Conservation (phyloP, 2,888 invertebrate genomes). For the Ectobius pallidus region DNA sequence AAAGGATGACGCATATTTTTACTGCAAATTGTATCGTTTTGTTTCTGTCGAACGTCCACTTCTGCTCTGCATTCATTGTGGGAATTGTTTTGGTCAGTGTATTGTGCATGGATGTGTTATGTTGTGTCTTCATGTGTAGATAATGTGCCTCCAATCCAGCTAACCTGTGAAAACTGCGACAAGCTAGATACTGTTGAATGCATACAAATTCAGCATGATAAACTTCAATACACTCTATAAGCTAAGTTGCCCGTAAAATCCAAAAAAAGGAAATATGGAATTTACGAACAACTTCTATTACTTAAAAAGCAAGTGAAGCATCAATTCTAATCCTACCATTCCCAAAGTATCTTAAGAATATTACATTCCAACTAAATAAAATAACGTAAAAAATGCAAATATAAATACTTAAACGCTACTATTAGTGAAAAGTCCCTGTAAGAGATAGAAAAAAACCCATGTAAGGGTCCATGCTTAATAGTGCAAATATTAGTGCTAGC, state of each 20-base stretch:
- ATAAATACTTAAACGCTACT: background rate
- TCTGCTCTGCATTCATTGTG: too few species aligned
- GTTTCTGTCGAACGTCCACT: too few species aligned
- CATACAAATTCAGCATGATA: background rate
- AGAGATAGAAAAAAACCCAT: background rate
- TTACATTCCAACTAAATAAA: background rate
- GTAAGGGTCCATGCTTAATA: background rate
- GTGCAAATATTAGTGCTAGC: conserved; percentile 1
- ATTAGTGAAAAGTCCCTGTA: background rate
- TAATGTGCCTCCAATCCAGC: too few species aligned
- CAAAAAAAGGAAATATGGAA: too few species aligned
- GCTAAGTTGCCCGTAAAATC: background rate
- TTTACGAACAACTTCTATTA: background rate
- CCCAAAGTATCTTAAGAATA: background rate
- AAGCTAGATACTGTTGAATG: too few species aligned
- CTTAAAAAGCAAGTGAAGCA: background rate
- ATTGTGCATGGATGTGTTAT: too few species aligned
- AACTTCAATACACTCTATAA: background rate
- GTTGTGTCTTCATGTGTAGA: too few species aligned
- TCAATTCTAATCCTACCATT: background rate
- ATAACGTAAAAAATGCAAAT: background rate
- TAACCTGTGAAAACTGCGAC: too few species aligned
- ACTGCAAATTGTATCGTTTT: too few species aligned
- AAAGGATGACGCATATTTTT: too few species aligned
- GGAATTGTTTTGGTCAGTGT: too few species aligned